Evolutionary conservation across 2,888 invertebrate genomes (phyloP), one percentile per base, ranked within the genome.

Genomic region (Odontomyia ornata): DNA sequence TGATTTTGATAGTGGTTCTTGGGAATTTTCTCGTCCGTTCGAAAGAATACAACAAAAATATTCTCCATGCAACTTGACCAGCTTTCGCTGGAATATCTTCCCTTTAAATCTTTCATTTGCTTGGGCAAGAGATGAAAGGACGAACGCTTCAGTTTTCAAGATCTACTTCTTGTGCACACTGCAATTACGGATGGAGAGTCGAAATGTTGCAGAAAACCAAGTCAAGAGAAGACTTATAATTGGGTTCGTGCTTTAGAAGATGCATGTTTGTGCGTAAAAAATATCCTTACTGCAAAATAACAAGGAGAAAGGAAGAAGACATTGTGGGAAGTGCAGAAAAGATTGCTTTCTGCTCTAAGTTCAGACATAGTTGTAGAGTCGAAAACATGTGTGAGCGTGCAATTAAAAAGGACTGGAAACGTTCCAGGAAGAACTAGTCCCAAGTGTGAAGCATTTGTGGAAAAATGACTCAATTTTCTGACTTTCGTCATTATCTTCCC

Each of bases 201-300:
- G 69, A 69, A 69, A 69, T 69, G 69, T 69, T 69, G 46, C 57
- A 43, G 73, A 57, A 73, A 60, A 73, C 30, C 73, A 73, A 57
- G 57, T 73, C 60, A 57, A 73, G 73, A 36, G 43, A 11, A 27
- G 73, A 73, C 73, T 73, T 73, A 73, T 73, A 73, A 73, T 73
- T 73, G 73, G 60, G 73, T 73, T 43, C 73, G 36, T 57, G 73
- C 73, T 60, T 36, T 23, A 43, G 47, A 47, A 11, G 69, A 25
- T 23, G 69, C 47, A 69, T 69, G 69, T 46, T 69, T 69, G 69
- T 69, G 69, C 69, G 69, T 69, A 23, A 52, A 9, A 43, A 52
- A 52, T 52, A 52, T 52, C 52, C 52, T 52, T 52, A 4, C 7
- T 9, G 52, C 13, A n/a, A n/a, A 52, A 18, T 52, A 52, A 15